Evolutionary conservation across 2,797 vertebrate species (phyloP).

Genomic region (Parambassis ranga): DNA sequence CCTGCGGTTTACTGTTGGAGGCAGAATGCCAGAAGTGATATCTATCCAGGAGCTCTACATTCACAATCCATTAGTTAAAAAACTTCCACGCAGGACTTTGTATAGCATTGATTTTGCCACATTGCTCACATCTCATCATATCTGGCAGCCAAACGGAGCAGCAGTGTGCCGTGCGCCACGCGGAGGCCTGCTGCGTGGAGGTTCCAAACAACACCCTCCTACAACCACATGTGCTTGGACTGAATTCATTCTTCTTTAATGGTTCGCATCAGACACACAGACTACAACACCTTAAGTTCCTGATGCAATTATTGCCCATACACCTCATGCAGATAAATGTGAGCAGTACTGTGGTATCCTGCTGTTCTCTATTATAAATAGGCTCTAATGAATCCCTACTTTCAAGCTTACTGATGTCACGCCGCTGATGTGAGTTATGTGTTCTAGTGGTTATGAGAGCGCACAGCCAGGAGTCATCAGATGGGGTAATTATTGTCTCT

Average conservation of each 20-base stretch:
- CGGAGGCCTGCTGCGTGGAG: constrained; percentile 26
- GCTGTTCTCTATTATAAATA: constrained; percentile 60
- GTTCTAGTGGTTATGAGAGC: constrained; percentile 16
- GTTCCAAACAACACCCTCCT: constrained; percentile 13
- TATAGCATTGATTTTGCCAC: background rate
- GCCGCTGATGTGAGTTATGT: constrained; percentile 58
- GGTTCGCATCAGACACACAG: background rate
- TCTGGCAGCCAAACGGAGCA: constrained; percentile 15
- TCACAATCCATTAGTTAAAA: background rate
- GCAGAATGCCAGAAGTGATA: background rate
- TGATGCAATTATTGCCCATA: constrained; percentile 66
- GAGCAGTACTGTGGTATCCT: constrained; percentile 36
- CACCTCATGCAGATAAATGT: constrained; percentile 56
- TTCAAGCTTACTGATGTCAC: constrained; percentile 33
- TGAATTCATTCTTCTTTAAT: constrained; percentile 35
- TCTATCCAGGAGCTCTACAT: background rate
- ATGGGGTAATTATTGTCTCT: constrained; percentile 44
- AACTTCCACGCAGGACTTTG: constrained; percentile 2
- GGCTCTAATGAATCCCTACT: constrained; percentile 55
- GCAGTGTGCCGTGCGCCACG: background rate
- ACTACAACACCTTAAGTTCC: constrained; percentile 29
- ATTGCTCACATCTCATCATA: constrained; percentile 5
- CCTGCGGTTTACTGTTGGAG: too few relatives aligned
- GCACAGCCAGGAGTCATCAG: constrained; percentile 34
- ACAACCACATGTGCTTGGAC: background rate